Evolutionary conservation across 2,797 vertebrate genomes (phyloP).

Genomic region (Perdix hodgsoniae): DNA sequence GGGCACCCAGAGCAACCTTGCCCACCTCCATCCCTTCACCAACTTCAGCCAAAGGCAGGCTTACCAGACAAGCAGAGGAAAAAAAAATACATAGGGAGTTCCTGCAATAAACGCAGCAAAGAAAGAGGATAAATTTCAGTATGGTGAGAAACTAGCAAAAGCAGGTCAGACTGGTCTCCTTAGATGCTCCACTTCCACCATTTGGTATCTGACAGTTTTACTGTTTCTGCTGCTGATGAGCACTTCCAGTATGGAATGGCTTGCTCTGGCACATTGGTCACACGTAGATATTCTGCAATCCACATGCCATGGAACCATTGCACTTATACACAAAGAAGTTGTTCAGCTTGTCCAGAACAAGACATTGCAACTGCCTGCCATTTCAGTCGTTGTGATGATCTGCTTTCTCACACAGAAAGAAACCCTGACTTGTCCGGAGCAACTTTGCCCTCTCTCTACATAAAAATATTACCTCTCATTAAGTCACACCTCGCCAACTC

Average conservation of each 20-base stretch:
- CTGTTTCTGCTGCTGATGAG: neutral
- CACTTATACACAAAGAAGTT: neutral
- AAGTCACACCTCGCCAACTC: neutral
- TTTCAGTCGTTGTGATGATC: neutral
- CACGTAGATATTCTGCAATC: neutral
- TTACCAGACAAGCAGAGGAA: neutral
- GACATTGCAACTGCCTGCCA: neutral
- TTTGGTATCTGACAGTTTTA: neutral
- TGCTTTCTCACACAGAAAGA: neutral
- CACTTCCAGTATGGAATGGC: neutral
- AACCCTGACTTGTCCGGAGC: neutral
- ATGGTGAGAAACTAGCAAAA: neutral
- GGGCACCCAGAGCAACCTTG: neutral
- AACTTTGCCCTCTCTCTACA: neutral
- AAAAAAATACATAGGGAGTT: neutral
- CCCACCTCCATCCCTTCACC: fast-evolving
- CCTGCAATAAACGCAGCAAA: neutral
- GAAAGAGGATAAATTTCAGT: neutral
- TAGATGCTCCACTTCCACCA: neutral
- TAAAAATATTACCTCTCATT: neutral
- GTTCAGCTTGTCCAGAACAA: neutral
- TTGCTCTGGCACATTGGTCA: neutral
- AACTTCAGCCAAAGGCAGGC: neutral
- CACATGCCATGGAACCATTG: neutral
- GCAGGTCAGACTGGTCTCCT: neutral